Evolutionary conservation across 2,113 vertebrate species (phyloP), one percentile per base, ranked within the genome.

Genomic region (Rhinogobius similis): DNA sequence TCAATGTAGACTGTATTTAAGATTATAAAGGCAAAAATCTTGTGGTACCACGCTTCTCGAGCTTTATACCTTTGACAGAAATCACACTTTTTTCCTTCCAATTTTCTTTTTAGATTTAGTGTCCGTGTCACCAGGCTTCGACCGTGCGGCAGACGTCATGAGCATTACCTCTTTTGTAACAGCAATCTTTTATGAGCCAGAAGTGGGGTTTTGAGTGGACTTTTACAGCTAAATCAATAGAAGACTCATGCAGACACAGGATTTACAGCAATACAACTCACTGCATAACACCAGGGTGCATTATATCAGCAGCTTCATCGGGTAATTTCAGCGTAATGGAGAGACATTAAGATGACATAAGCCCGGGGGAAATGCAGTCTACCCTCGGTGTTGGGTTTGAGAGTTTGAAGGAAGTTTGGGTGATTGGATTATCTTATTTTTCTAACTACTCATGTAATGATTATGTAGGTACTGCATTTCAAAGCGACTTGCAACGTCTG

Each of bases 331-430:
- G 62, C 55, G 71, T 69, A 75, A 80, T 69, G 71, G 77, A 68
- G 77, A 77, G 52, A 68, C 68, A 83, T 80, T 74, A 72, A 71
- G 48, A 80, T 18, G 70, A 72, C 77, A 71, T 52, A 66, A 77
- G 67, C 21, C 67, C 36, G 11, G 24, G 52, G 58, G 48, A 32
- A 55, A 70, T 23, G 38, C 9, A 29, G 61, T 26, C 43, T 36
- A 63, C 52, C 69, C 70, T 67, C 23, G 10, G 5, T 14, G 32
- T 36, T 36, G 18, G 64, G 52, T 56, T 26, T 72, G 0, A 50
- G 67, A 24, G 11, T 44, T 48, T 41, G 39, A 41, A 21, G 46
- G 64, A n/a, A 10, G 41, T 62, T 61, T 61, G 2, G 38, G 12
- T 39, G 39, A 76, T 72, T 53, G 29, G 73, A 66, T 70, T 65